A percentile compares a stretch with the other conserved stretches of the same genome.
These are phyloP conservation scores for Neoitamus cyanurus DNA, from an alignment of 2,888 invertebrate genomes.

Conservation along the genomic window DNA sequence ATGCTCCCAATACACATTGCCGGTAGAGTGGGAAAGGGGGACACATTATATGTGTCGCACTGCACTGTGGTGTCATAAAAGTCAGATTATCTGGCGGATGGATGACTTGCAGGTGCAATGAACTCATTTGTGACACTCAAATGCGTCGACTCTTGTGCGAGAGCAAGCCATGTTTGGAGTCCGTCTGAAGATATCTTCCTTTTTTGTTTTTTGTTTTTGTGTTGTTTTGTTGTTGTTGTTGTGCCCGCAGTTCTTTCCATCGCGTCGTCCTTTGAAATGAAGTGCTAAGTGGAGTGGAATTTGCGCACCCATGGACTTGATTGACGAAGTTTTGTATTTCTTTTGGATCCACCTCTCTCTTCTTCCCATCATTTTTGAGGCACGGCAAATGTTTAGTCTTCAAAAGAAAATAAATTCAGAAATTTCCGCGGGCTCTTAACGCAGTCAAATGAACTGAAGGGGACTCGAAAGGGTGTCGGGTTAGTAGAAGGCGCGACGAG, in stretches of 20 bases:
- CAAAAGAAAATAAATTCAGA: background rate
- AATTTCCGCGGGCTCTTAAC: background rate
- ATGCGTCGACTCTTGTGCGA: background rate
- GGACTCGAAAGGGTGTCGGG: background rate
- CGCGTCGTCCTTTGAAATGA: background rate
- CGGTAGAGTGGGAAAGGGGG: background rate
- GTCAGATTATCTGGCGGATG: constrained; percentile 26
- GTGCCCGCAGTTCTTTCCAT: background rate
- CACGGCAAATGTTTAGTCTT: background rate
- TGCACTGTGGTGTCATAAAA: constrained; percentile 4
- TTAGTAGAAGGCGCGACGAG: background rate
- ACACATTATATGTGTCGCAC: background rate
- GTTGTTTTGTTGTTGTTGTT: background rate
- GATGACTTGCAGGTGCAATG: constrained; percentile 8
- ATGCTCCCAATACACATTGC: background rate
- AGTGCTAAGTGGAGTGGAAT: constrained; percentile 1
- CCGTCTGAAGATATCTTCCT: constrained; percentile 12
- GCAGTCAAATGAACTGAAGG: background rate
- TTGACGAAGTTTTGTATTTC: background rate
- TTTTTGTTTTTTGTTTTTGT: constrained; percentile 2
- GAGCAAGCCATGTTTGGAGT: background rate
- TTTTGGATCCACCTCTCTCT: background rate
- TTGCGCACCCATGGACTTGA: background rate
- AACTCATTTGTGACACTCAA: constrained; percentile 32
- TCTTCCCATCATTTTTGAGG: background rate